Base-by-base conservation (phyloP, 2,888 invertebrate genomes). In the Plebejus melissa region DNA sequence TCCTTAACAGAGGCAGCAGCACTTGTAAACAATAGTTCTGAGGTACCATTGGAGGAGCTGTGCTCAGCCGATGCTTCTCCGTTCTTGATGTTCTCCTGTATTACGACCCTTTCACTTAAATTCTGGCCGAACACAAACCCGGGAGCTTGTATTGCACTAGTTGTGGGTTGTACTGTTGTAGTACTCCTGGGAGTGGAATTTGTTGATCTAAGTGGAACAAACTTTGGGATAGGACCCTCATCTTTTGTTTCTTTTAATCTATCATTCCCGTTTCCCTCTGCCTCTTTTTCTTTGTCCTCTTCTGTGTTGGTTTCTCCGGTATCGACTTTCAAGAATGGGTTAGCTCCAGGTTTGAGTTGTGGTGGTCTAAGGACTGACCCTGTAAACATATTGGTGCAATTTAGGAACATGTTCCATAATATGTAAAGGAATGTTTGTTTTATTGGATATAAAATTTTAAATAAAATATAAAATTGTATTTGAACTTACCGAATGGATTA, bases 121-220 rank as follows among this genome's bases (percentile, higher is more conserved):
- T 98, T 98, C 87, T 98, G 97, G 1, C 98, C 98, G 88, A 98
- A 98, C 16, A 98, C 96, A 93, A 98, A 98, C 57, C 96, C 95
- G 41, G 94, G 92, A 75, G 94, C 94, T 57, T 65, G 65, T 65
- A 95, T 94, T 1, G 89, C 85, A 76, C 85, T 85, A 0, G 90
- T 83, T 16, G 88, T 82, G 1, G 90, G 84, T 58, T 90, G 89
- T 1, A 83, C 85, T 0, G 89, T 94, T 65, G 89, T 94, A 60
- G 89, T 81, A 5, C 86, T 84, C 69, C 90, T 86, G 11, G 90
- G 81, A 36, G 90, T 84, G 0, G 84, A 85, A 82, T 85, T 88
- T 9, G 87, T 81, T 72, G 90, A 85, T n/a, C 90, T 90, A 57
- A 94, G 81, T 3, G 94, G 94, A 46, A 94, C 93, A 87, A 94